A percentile compares a stretch with the other conserved stretches of the same genome.
Conservation (phyloP, 2,113 vertebrate genomes). For the Athene cunicularia region DNA sequence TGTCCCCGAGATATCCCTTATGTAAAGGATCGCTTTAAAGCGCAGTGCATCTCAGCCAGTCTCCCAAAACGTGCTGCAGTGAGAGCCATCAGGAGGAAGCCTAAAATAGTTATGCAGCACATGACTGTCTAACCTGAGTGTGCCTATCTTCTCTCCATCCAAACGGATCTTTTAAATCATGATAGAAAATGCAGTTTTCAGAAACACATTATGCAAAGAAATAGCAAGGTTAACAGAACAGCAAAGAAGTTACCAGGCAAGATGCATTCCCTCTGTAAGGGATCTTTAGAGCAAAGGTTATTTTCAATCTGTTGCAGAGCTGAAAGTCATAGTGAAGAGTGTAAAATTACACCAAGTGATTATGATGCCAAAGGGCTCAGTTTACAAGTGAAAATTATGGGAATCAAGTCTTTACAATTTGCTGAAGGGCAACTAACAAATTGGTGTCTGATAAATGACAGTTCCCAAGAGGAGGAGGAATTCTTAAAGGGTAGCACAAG, state of each 20-base stretch:
- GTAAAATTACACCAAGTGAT: not conserved
- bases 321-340: not conserved
- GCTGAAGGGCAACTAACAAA: not conserved
- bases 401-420: not conserved
- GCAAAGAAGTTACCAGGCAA: not conserved
- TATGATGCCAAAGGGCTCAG: not conserved
- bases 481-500: not conserved
- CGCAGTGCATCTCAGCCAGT: not conserved
- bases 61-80: not conserved
- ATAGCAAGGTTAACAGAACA: not conserved
- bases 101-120: not conserved
- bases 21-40: not conserved
- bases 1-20: not conserved
- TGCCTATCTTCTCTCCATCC: not conserved
- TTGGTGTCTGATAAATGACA: not conserved
- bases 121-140: not conserved
- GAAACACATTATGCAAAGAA: conserved; percentile 3
- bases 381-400: not conserved
- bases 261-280: not conserved
- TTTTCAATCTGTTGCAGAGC: not conserved
- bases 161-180: not conserved
- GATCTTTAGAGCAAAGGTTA: not conserved
- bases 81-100: not conserved
- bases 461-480: not conserved
- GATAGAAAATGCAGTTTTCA: not conserved